Evolutionary conservation across 2,113 vertebrate species (phyloP).

Genomic region (Labrus mixtus): DNA sequence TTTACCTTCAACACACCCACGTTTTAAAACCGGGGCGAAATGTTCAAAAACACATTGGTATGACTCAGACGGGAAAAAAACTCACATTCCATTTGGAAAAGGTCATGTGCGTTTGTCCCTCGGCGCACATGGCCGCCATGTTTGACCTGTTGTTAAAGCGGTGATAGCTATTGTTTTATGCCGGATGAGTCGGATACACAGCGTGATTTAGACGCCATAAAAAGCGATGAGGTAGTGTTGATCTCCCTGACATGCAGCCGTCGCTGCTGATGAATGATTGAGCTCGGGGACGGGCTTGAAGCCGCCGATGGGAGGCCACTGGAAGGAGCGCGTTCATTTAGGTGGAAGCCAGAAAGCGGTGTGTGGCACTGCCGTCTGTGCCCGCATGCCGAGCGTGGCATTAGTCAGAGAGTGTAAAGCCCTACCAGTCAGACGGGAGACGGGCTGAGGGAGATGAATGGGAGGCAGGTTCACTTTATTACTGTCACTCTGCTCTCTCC

Average conservation of each 20-base stretch:
- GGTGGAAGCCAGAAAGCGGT: conserved; percentile 55
- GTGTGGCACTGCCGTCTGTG: conserved; percentile 80
- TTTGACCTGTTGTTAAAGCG: conserved; percentile 76
- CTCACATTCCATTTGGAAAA: conserved; percentile 26
- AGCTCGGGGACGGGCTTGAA: conserved; percentile 39
- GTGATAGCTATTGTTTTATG: conserved; percentile 62
- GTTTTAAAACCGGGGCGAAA: conserved; percentile 27
- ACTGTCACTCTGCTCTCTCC: conserved; percentile 99
- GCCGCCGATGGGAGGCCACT: conserved; percentile 57
- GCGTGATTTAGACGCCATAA: conserved; percentile 77
- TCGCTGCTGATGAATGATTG: conserved; percentile 72
- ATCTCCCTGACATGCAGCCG: conserved; percentile 65
- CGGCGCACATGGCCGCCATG: conserved; percentile 21
- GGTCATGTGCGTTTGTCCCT: conserved; percentile 19
- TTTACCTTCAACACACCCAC: conserved; percentile 49
- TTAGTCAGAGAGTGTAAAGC: conserved; percentile 94
- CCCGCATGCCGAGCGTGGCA: conserved; percentile 97
- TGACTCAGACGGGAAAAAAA: conserved; percentile 20
- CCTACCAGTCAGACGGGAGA: conserved; percentile 89
- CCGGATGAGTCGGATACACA: conserved; percentile 67
- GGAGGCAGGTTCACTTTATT: conserved; percentile 97
- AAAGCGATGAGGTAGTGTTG: conserved; percentile 78
- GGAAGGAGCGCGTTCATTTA: conserved; percentile 64
- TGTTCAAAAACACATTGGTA: neutral
- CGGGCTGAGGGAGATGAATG: conserved; percentile 99